Base-by-base conservation (phyloP, 2,113 vertebrate species). In the Pogona vitticeps region DNA sequence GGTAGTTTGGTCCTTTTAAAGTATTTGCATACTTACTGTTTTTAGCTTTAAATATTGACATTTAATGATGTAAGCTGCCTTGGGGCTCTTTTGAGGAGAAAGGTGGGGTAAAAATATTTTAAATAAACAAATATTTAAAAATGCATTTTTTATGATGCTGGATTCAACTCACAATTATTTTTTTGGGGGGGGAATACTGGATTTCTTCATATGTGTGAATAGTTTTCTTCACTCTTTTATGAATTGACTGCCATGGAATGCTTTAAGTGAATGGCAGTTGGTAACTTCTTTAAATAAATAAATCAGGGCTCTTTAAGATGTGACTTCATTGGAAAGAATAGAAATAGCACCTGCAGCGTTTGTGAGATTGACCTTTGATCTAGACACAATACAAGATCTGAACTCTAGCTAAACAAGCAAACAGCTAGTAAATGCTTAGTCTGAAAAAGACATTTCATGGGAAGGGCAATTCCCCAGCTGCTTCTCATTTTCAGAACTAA, bases 361-460 rank as follows among this genome's bases (percentile, higher is more conserved):
- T 33, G 40, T 20, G 75, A 77, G 33, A 58, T n/a, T 70, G 63
- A 85, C 46, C 75, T 78, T 78, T 78, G 17, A 42, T 78, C 61
- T 46, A 68, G 42, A 85, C 63, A 78, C 75, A 36, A 58, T 68
- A 85, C 33, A 78, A 78, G 63, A 78, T 85, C 56, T 56, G 40
- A 76, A 68, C 61, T 36, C n/a, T 68, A 59, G 33, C 38, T 61
- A 86, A 86, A 72, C 67, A 80, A 71, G 28, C 42, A 78, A 58
- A 78, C 56, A 46, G 52, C 6, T 73, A 59, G 36, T n/a, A 46
- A 61, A 71, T 59, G 28, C 84, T 63, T 86, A 18, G 38, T 46
- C 38, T 86, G 58, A 71, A 80, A 26, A 26, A n/a, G n/a, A 12
- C 67, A 72, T 86, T 61, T 15, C 38, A 2, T 40, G 52, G 52